Base-by-base conservation (phyloP, 2,113 vertebrate species). In the Macquaria ambigua region DNA sequence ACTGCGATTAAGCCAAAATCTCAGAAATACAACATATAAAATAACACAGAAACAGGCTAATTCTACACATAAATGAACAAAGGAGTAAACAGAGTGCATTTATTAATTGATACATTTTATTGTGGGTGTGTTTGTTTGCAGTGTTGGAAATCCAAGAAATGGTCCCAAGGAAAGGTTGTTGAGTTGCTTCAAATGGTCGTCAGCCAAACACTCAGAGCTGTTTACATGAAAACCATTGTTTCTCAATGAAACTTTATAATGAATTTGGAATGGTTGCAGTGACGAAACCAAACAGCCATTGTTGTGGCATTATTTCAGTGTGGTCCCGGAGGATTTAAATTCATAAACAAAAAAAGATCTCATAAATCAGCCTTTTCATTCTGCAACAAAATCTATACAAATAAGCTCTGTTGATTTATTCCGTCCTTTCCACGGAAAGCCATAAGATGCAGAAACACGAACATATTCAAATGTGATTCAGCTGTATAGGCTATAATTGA, bases 81-180 rank as follows among this genome's bases (percentile, higher is more conserved):
- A 55, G 46, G 14, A 55, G 2, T 31, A 59, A 88, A 7, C 28
- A 61, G 31, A 37, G 5, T n/a, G 0, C 0, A 0, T n/a, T 55
- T 46, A 37, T 25, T 81, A 76, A 66, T 34, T 23, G 7, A 69
- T 48, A 0, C 1, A 3, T 77, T 61, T 75, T 64, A 28, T 41
- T 4, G 0, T 48, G 58, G 20, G 25, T 76, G 48, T 77, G 39
- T 82, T 81, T 76, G 50, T 61, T 64, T 74, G 50, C 1, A 6
- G 3, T 12, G 21, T 21, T 43, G 37, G 62, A 28, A 34, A 69
- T 64, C 48, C 28, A 85, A 83, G 55, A 78, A 84, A 55, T 23
- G 1, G 25, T 82, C 70, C 37, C 28, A 66, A 28, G 23, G 23
- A 72, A 82, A 77, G n/a, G 61, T 25, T 79, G 48, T 58, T 10